A percentile compares a stretch with the other conserved stretches of the same genome.
These are phyloP conservation scores for Luehdorfia chinensis DNA, from an alignment of 1,140 invertebrate species.

Conservation along the genomic window DNA sequence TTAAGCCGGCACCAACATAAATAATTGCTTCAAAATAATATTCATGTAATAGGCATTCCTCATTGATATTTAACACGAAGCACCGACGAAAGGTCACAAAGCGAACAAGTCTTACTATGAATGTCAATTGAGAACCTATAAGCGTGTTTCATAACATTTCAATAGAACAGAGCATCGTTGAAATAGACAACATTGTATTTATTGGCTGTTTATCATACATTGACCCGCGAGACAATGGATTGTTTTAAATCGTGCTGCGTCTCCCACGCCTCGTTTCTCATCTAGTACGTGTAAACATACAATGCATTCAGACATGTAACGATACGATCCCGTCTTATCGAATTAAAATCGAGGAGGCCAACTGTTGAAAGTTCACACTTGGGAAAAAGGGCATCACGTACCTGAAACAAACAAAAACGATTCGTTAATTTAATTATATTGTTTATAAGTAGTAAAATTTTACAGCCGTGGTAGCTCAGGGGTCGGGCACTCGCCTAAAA, in stretches of 20 bases:
- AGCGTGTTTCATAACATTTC: constrained; percentile 13
- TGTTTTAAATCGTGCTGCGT: constrained; percentile 1
- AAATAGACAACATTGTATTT: constrained; percentile 10
- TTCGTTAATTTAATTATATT: constrained; percentile 5
- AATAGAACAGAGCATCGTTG: constrained; percentile 12
- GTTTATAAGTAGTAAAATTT: no score
- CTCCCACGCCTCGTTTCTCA: background rate
- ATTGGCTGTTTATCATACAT: constrained; percentile 8
- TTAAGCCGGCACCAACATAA: no score
- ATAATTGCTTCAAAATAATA: no score
- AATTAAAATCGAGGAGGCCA: no score
- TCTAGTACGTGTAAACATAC: background rate
- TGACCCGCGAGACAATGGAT: constrained; percentile 8
- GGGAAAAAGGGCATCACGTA: constrained; percentile 19
- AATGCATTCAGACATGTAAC: constrained; percentile 1
- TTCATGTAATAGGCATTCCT: no score
- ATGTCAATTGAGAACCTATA: constrained; percentile 1
- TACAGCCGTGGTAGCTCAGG: no score
- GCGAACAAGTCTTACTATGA: constrained; percentile 2
- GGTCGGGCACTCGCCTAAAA: no score
- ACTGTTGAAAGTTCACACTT: no score
- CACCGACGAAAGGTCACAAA: constrained; percentile 6
- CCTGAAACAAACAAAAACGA: constrained; percentile 28
- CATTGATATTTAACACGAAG: no score
- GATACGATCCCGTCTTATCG: no score